Conservation (phyloP, 30 jellyfish, hydroid and myxozoan species). For the Aurelia aurita complex sp. Pacific region DNA sequence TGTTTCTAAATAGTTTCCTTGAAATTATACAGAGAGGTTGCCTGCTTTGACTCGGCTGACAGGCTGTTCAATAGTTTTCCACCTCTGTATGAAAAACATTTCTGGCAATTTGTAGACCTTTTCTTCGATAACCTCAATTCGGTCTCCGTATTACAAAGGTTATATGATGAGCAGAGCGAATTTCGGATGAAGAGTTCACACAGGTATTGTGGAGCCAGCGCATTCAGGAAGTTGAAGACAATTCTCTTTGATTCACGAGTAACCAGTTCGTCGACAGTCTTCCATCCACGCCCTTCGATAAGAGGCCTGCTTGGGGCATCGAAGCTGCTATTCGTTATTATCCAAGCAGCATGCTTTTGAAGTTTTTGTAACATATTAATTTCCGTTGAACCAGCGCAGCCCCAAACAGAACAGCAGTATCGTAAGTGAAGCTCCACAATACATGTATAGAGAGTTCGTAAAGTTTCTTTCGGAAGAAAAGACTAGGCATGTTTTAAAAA, state of each 20-base stretch:
- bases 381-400: too few relatives aligned
- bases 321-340: too few relatives aligned
- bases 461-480: too few relatives aligned
- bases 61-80: constrained; percentile 49
- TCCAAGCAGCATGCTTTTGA: not conserved
- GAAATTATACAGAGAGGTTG: constrained; percentile 9
- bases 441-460: too few relatives aligned
- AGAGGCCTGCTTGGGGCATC: not conserved
- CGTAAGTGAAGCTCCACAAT: too few relatives aligned
- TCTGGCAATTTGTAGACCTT: constrained; percentile 17
- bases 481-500: too few relatives aligned
- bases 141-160: constrained; percentile 11
- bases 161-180: constrained; percentile 12
- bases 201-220: constrained; percentile 35
- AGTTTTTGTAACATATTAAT: too few relatives aligned
- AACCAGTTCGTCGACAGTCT: not conserved
- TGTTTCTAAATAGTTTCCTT: not conserved
- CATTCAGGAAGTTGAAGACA: constrained; percentile 28
- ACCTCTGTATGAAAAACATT: constrained; percentile 40
- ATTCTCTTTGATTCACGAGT: constrained; percentile 1
- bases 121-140: constrained; percentile 29
- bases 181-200: not conserved
- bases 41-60: constrained; percentile 46
- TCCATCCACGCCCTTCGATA: constrained; percentile 8
- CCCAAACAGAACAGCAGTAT: too few relatives aligned